A percentile compares a stretch with the other conserved stretches of the same genome.
Evolutionary conservation across 2,888 invertebrate species (phyloP).

Genomic region (Trichacis sp.): DNA sequence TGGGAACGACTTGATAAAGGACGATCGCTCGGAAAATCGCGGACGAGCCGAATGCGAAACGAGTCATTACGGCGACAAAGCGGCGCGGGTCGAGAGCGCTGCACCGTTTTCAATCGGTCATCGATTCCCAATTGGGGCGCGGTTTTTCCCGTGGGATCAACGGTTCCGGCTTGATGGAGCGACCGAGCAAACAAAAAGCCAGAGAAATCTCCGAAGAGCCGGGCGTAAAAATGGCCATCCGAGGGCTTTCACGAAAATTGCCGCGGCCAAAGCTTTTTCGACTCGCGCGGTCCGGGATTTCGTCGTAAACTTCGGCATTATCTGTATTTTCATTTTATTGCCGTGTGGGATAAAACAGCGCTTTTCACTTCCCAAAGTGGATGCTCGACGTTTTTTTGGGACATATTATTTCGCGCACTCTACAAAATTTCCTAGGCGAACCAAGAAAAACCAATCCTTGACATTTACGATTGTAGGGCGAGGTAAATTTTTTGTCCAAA

Average conservation of each 20-base stretch:
- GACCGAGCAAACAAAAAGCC: background rate
- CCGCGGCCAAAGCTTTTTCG: background rate
- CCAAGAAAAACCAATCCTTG: no score
- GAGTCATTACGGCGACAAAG: no score
- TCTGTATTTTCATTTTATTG: conserved; percentile 4
- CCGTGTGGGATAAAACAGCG: background rate
- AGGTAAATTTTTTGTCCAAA: no score
- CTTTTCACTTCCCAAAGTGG: conserved; percentile 1
- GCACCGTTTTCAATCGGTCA: conserved; percentile 8
- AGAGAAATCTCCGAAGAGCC: background rate
- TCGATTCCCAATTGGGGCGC: background rate
- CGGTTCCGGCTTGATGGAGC: background rate
- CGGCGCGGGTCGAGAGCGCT: background rate
- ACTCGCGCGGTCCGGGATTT: background rate
- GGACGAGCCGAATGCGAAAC: background rate
- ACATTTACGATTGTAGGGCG: no score
- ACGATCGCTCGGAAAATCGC: background rate
- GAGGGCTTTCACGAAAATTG: conserved; percentile 9
- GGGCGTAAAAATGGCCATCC: conserved; percentile 3
- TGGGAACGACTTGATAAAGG: background rate
- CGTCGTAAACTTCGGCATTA: background rate
- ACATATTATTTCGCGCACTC: background rate
- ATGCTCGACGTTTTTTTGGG: background rate
- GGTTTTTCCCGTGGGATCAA: background rate
- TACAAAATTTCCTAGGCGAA: background rate